phyloP scores from a whole-genome alignment of 1,140 invertebrate genomes.

The Heliconius nattereri region DNA sequence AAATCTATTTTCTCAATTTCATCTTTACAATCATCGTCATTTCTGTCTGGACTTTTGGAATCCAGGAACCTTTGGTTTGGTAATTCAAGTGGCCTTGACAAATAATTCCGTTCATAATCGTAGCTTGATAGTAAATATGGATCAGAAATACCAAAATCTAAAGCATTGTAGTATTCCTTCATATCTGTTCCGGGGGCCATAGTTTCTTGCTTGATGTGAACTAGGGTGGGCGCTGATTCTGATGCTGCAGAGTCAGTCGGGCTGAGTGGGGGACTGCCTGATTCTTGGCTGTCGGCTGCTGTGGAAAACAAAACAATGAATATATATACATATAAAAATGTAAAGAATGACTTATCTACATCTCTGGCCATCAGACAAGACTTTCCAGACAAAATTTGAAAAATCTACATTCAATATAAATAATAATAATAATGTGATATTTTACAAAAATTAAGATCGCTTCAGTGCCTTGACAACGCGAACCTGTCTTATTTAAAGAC shows the following conservation, averaged over 20 bases:
- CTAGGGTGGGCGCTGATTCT: conserved; percentile 72
- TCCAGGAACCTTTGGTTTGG: conserved; percentile 61
- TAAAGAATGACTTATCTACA: neutral
- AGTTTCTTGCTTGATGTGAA: conserved; percentile 75
- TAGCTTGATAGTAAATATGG: conserved; percentile 64
- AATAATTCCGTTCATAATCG: conserved; percentile 57
- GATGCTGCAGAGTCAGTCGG: conserved; percentile 69
- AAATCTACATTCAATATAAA: neutral
- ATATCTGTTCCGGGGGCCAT: conserved; percentile 73
- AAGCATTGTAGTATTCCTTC: conserved; percentile 67
- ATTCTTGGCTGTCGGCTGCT: conserved; percentile 77
- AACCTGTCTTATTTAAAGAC: conserved; percentile 57
- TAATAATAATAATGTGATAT: neutral
- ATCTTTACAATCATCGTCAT: conserved; percentile 58
- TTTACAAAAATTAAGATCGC: conserved; percentile 18
- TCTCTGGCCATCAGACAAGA: neutral
- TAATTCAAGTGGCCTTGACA: conserved; percentile 58
- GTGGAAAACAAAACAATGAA: conserved; percentile 40
- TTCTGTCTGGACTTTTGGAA: conserved; percentile 59
- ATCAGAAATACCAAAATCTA: conserved; percentile 68
- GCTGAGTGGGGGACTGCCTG: conserved; percentile 71
- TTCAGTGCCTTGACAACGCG: conserved; percentile 45
- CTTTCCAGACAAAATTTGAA: neutral
- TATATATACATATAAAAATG: neutral
- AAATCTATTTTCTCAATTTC: conserved; percentile 51